Percentiles rank a stretch among this genome's conserved stretches.
phyloP scores from a whole-genome alignment of 2,113 vertebrate genomes.

The Paralichthys olivaceus region DNA sequence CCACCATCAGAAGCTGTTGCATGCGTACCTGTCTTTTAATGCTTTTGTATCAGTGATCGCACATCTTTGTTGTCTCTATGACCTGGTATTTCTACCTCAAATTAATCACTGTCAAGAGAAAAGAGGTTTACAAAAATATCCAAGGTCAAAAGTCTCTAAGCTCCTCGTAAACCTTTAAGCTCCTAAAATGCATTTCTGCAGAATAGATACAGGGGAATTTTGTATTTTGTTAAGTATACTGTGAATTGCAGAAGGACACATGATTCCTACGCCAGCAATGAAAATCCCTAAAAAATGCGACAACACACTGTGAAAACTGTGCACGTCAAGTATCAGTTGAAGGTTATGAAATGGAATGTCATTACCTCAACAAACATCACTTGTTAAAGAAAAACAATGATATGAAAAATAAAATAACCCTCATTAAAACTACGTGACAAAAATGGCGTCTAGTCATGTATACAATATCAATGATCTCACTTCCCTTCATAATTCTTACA shows the following conservation, averaged over 20 bases:
- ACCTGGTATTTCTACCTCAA: conserved; percentile 45
- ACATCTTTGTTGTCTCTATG: conserved; percentile 50
- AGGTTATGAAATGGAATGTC: not conserved
- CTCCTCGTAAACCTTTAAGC: conserved; percentile 24
- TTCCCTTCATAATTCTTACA: too few relatives aligned
- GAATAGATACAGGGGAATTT: not conserved
- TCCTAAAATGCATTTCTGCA: conserved; percentile 2
- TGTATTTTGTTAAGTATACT: not conserved
- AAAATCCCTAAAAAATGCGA: not conserved
- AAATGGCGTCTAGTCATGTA: not conserved
- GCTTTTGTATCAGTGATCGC: conserved; percentile 44
- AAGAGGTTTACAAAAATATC: conserved; percentile 41
- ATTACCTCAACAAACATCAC: not conserved
- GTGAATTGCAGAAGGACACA: not conserved
- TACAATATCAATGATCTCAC: not conserved
- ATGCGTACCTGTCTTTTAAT: conserved; percentile 35
- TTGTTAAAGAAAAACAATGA: not conserved
- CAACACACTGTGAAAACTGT: not conserved
- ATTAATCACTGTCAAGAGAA: conserved; percentile 63
- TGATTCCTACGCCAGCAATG: not conserved
- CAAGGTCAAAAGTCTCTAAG: conserved; percentile 47
- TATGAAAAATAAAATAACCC: not conserved
- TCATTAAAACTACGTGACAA: not conserved
- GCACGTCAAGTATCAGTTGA: too few relatives aligned
- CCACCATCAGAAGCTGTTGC: conserved; percentile 19